A percentile compares a stretch with the other conserved stretches of the same genome.
These are phyloP conservation scores for Pseudomyrmex sp. DNA, from an alignment of 1,140 invertebrate genomes.

Conservation along the genomic window DNA sequence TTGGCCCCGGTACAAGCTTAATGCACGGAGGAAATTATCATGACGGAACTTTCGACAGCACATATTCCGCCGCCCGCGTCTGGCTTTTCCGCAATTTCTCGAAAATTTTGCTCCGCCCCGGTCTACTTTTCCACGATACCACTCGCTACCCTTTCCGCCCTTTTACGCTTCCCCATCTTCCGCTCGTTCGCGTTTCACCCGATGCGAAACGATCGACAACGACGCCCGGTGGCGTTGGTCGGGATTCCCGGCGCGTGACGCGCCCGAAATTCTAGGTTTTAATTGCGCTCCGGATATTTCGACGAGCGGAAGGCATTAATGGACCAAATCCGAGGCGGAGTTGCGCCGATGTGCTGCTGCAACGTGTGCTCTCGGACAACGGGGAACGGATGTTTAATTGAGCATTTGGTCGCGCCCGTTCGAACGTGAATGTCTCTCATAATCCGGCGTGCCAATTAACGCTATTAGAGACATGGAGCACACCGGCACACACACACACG, in stretches of 20 bases:
- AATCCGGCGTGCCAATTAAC: constrained; percentile 74
- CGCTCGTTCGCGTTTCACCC: constrained; percentile 28
- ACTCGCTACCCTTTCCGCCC: not conserved
- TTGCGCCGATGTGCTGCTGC: constrained; percentile 38
- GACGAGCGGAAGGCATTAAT: constrained; percentile 53
- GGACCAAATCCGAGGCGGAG: constrained; percentile 39
- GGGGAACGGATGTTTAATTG: constrained; percentile 67
- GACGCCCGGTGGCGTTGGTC: not conserved
- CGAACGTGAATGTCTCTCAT: constrained; percentile 72
- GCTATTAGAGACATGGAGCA: constrained; percentile 70
- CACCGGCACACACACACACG: not conserved
- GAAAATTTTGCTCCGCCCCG: constrained; percentile 22
- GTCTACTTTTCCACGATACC: not conserved
- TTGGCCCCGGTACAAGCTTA: constrained; percentile 27
- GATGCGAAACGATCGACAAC: constrained; percentile 22
- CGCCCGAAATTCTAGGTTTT: constrained; percentile 56
- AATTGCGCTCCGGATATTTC: constrained; percentile 56
- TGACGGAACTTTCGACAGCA: constrained; percentile 10
- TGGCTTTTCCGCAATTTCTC: constrained; percentile 29
- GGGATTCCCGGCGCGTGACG: constrained; percentile 30
- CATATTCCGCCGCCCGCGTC: not conserved
- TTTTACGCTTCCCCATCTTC: constrained; percentile 28
- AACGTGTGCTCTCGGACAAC: constrained; percentile 56
- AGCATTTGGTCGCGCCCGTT: constrained; percentile 63
- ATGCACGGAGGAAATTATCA: constrained; percentile 35